Percentiles rank a stretch among this genome's conserved stretches.
Evolutionary conservation across 2,888 invertebrate genomes (phyloP).

Genomic region (Drosophila rellima): DNA sequence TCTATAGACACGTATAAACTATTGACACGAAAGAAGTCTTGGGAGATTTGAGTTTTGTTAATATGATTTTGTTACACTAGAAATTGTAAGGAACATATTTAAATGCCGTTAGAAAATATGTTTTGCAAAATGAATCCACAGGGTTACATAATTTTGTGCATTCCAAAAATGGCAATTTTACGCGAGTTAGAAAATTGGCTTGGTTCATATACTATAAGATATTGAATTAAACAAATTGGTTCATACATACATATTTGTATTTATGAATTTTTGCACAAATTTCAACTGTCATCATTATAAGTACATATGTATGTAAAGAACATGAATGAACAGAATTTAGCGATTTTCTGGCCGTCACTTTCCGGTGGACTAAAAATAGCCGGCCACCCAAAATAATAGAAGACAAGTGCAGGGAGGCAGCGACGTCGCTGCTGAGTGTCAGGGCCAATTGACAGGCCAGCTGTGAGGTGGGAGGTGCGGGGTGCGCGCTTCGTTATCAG

Average conservation of each 20-base stretch:
- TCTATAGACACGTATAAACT: too few relatives aligned
- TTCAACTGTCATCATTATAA: too few relatives aligned
- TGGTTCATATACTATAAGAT: not conserved
- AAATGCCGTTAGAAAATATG: not conserved
- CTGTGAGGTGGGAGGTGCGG: not conserved
- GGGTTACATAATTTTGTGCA: constrained; percentile 20
- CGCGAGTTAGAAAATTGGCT: not conserved
- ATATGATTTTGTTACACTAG: too few relatives aligned
- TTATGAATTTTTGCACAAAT: too few relatives aligned
- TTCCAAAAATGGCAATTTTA: not conserved
- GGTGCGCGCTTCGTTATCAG: constrained; percentile 40
- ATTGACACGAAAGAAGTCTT: too few relatives aligned
- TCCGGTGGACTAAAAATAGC: constrained; percentile 49
- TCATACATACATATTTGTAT: too few relatives aligned
- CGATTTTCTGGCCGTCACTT: constrained; percentile 29
- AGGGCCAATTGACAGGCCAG: constrained; percentile 30
- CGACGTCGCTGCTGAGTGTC: constrained; percentile 32
- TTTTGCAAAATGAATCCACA: constrained; percentile 5
- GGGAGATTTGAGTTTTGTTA: too few relatives aligned
- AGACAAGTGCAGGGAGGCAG: constrained; percentile 32
- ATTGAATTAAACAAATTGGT: not conserved
- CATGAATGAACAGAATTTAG: constrained; percentile 16
- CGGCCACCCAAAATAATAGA: constrained; percentile 21
- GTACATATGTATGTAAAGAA: constrained; percentile 1
- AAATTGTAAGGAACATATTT: not conserved